Evolutionary conservation across 1,140 invertebrate species (phyloP).

Genomic region (Galendromus occidentalis): DNA sequence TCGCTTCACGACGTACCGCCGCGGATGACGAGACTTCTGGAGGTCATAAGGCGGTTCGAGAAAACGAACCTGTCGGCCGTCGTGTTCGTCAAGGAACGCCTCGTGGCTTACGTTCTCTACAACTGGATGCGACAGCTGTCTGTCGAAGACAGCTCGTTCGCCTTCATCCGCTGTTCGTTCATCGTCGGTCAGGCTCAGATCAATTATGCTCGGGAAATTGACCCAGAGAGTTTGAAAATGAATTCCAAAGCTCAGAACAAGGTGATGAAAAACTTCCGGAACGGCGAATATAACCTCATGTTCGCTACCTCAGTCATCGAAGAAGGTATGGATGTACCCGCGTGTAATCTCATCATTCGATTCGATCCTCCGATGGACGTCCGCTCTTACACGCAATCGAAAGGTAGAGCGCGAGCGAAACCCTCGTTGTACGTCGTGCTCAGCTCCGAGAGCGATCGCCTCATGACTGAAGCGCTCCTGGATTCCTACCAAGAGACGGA

Average conservation of each 20-base stretch:
- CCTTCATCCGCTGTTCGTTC: slow-evolving; percentile 43
- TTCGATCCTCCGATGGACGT: slow-evolving; percentile 46
- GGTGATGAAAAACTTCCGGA: slow-evolving; percentile 50
- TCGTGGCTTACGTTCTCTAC: slow-evolving; percentile 63
- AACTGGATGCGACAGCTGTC: slow-evolving; percentile 42
- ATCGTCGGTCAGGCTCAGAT: slow-evolving; percentile 35
- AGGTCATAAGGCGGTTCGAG: not conserved
- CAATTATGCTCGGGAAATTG: not conserved
- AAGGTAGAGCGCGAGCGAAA: slow-evolving; percentile 39
- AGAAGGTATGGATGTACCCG: slow-evolving; percentile 58
- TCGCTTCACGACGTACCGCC: not conserved
- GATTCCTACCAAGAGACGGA: not conserved
- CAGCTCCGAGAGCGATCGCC: slow-evolving; percentile 28
- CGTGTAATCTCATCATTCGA: slow-evolving; percentile 51
- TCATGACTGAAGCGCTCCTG: not conserved
- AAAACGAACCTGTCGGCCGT: slow-evolving; percentile 45
- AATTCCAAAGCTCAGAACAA: not conserved
- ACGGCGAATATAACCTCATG: slow-evolving; percentile 76
- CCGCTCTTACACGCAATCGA: slow-evolving; percentile 49
- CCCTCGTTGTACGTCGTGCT: slow-evolving; percentile 47
- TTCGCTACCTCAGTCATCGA: slow-evolving; percentile 58
- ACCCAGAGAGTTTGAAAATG: not conserved
- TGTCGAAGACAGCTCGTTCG: slow-evolving; percentile 23
- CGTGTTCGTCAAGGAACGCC: slow-evolving; percentile 57
- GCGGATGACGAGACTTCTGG: not conserved